Evolutionary conservation across 2,113 vertebrate genomes (phyloP).

Genomic region (Neolamprologus kungweensis): DNA sequence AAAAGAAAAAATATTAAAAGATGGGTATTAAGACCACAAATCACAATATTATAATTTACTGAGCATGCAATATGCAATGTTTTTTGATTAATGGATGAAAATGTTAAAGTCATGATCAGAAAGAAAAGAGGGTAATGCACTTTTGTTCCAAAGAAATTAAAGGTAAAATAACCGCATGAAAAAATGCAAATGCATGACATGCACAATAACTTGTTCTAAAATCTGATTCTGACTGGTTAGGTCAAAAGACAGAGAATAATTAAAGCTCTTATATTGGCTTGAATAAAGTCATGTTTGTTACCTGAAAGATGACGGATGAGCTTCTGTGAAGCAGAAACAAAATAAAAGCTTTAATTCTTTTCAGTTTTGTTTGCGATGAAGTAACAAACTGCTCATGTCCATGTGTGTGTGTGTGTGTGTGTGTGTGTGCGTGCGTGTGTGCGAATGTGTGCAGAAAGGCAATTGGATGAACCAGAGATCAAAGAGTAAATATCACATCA

Average conservation of each 20-base stretch:
- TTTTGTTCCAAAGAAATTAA: not conserved
- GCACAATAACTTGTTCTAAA: not conserved
- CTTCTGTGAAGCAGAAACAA: not conserved
- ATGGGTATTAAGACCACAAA: not conserved
- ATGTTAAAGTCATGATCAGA: not conserved
- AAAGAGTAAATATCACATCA: not conserved
- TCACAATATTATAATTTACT: not conserved
- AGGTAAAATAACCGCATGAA: fast-evolving
- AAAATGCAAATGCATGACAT: not conserved
- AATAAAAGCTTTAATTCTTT: not conserved
- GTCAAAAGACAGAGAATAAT: not conserved
- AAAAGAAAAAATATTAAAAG: not conserved
- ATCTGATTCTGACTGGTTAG: not conserved
- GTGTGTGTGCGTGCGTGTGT: not conserved
- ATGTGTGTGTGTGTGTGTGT: fast-evolving
- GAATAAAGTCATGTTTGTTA: slow-evolving; percentile 4
- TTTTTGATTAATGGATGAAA: not conserved
- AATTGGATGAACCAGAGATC: not conserved
- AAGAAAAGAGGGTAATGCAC: not conserved
- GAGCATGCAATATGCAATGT: not conserved
- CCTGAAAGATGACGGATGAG: not conserved
- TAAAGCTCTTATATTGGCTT: not conserved
- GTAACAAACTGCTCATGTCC: not conserved
- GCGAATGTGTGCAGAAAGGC: not conserved
- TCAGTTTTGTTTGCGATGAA: not conserved